Evolutionary conservation across 2,888 invertebrate species (phyloP), one percentile per base, ranked within the genome.

Genomic region (Heliconius sara): DNA sequence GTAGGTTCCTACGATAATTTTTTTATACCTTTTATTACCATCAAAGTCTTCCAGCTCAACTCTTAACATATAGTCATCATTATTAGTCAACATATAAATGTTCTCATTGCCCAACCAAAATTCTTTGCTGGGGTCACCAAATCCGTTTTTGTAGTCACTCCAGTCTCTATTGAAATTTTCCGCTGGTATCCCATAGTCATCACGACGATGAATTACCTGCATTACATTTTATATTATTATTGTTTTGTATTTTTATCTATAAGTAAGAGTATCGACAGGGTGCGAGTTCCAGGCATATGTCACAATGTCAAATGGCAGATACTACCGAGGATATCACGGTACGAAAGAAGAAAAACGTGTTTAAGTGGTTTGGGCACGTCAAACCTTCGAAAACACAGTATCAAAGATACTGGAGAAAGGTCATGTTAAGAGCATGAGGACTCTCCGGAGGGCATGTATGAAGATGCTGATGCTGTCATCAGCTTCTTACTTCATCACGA

Each of bases 91-190:
- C 98, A 98, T 98, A 91, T 98, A 98, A 83, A 98, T 98, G 88
- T 98, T 98, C 91, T 98, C 98, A 88, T 98, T 98, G 76, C 98
- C 98, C 43, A 98, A 96, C 98, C 98, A 98, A 92, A 98, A 98
- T 91, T 98, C 98, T 88, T 97, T 97, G 84, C 97, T 97, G 0
- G 98, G 97, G 93, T 98, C 98, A 5, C 98, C 98, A 89, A 98
- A 98, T 1, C 98, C 98, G 88, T 98, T 98, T 90, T 98, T 98
- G 91, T 98, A 98, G 88, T 98, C 98, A 79, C 97, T 97, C 98
- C 98, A 98, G 91, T 98, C 98, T 2, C 98, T 95, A 91, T 98
- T 98, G 94, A 98, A 98, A 90, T 98, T 98, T 91, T 98, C 98
- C 0, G 98, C 96, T 0, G 98, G 98, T 34, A 98, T 96, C 0